phyloP scores from a whole-genome alignment of 2,888 invertebrate species.

The Bombyx huttoni region DNA sequence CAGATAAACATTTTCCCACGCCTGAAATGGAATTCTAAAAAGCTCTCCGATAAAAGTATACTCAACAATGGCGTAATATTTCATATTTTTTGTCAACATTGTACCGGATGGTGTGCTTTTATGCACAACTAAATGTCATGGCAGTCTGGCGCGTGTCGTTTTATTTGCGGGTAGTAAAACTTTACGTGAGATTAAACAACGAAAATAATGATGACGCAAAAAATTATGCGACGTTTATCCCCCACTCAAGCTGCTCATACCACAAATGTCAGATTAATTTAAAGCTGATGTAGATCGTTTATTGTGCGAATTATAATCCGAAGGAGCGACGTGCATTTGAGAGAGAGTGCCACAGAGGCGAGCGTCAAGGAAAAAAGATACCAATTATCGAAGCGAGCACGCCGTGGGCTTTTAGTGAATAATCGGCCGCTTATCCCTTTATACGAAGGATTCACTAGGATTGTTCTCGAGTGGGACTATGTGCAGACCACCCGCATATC shows the following conservation, averaged over 20 bases:
- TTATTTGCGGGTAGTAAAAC: constrained; percentile 22
- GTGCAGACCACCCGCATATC: constrained; percentile 37
- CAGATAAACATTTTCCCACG: constrained; percentile 19
- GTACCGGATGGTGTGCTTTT: constrained; percentile 14
- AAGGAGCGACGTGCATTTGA: constrained; percentile 32
- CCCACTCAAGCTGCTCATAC: constrained; percentile 42
- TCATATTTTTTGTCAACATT: constrained; percentile 20
- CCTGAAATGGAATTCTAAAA: constrained; percentile 25
- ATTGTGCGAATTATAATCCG: constrained; percentile 63
- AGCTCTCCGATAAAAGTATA: constrained; percentile 13
- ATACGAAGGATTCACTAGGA: constrained; percentile 60
- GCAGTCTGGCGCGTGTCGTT: constrained; percentile 11
- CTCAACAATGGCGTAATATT: constrained; percentile 25
- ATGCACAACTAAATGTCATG: constrained; percentile 13
- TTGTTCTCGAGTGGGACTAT: constrained; percentile 50
- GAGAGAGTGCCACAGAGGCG: constrained; percentile 52
- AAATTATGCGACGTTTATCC: constrained; percentile 40
- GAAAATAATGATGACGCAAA: constrained; percentile 27
- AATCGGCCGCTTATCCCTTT: constrained; percentile 66
- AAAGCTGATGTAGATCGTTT: constrained; percentile 46
- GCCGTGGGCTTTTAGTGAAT: constrained; percentile 71
- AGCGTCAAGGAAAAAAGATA: constrained; percentile 66
- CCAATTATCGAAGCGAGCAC: constrained; percentile 65
- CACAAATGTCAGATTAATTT: constrained; percentile 57
- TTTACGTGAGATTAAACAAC: constrained; percentile 18